phyloP scores from a whole-genome alignment of 1,140 invertebrate genomes.

The Rhynchophorus ferrugineus region DNA sequence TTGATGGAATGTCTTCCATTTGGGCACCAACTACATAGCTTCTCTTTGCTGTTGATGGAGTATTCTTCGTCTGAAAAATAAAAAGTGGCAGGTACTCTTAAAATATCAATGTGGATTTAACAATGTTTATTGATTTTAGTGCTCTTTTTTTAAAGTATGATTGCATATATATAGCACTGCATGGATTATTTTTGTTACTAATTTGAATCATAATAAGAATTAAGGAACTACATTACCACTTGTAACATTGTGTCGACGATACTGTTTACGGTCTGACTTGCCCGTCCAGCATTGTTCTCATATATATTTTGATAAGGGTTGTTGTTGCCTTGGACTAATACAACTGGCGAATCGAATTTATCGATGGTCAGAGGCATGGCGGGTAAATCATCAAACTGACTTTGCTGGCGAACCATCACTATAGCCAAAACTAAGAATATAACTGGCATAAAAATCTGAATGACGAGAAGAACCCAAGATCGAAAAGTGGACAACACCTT shows the following conservation, averaged over 20 bases:
- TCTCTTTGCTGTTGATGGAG: conserved; percentile 25
- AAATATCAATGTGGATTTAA: too few species aligned
- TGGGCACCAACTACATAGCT: conserved; percentile 46
- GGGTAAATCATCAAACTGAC: conserved; percentile 42
- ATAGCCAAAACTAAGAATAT: conserved; percentile 54
- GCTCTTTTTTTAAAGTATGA: too few species aligned
- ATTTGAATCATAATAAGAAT: too few species aligned
- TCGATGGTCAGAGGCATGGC: conserved; percentile 37
- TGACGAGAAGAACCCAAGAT: conserved; percentile 47
- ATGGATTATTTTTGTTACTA: too few species aligned
- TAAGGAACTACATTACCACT: too few species aligned
- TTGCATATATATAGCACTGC: too few species aligned
- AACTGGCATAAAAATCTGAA: conserved; percentile 53
- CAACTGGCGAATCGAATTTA: conserved; percentile 34
- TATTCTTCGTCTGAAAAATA: conserved; percentile 26
- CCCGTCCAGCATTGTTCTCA: conserved; percentile 6
- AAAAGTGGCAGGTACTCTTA: too few species aligned
- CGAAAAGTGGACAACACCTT: conserved; percentile 48
- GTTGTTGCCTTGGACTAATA: conserved; percentile 32
- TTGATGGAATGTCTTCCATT: conserved; percentile 27
- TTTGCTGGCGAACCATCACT: conserved; percentile 44
- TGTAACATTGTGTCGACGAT: conserved; percentile 19
- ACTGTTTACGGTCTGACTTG: conserved; percentile 8
- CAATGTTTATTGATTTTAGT: too few species aligned
- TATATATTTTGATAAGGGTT: not conserved